phyloP scores from a whole-genome alignment of 2,113 vertebrate species.

The Erythrocebus patas region DNA sequence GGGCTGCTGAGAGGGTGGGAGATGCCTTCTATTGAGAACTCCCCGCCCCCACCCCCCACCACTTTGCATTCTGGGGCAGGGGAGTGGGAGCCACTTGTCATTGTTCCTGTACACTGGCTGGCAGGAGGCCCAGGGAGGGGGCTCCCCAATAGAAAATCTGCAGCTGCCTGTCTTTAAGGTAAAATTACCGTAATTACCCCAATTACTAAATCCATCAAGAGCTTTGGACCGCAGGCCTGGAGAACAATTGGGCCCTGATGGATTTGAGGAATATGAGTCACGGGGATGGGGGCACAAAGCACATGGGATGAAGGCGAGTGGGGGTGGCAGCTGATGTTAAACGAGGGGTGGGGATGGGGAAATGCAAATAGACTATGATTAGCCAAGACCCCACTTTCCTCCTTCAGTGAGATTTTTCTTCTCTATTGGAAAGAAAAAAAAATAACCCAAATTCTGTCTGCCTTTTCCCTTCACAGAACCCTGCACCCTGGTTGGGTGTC shows the following conservation, averaged over 20 bases:
- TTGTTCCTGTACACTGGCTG: constrained; percentile 82
- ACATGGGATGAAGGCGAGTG: neutral
- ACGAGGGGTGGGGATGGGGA: constrained; percentile 3
- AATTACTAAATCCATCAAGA: constrained; percentile 86
- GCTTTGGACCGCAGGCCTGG: constrained; percentile 64
- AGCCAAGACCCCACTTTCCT: neutral
- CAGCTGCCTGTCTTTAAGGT: constrained; percentile 85
- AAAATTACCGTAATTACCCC: constrained; percentile 89
- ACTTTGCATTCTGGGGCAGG: constrained; percentile 72
- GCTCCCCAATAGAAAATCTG: constrained; percentile 77
- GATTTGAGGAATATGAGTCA: constrained; percentile 55
- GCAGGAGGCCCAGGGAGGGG: constrained; percentile 77
- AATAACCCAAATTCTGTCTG: neutral
- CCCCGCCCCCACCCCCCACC: neutral
- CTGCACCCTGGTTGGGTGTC: fast-evolving
- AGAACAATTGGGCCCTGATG: constrained; percentile 78
- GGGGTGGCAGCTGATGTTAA: neutral
- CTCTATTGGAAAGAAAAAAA: neutral
- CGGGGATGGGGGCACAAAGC: neutral
- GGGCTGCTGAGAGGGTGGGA: neutral
- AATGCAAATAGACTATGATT: neutral
- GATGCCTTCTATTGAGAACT: neutral
- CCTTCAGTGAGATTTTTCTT: neutral
- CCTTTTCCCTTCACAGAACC: neutral
- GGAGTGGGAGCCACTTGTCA: constrained; percentile 80